Conservation (phyloP, 1,140 invertebrate species). For the Drosophila repleta region DNA sequence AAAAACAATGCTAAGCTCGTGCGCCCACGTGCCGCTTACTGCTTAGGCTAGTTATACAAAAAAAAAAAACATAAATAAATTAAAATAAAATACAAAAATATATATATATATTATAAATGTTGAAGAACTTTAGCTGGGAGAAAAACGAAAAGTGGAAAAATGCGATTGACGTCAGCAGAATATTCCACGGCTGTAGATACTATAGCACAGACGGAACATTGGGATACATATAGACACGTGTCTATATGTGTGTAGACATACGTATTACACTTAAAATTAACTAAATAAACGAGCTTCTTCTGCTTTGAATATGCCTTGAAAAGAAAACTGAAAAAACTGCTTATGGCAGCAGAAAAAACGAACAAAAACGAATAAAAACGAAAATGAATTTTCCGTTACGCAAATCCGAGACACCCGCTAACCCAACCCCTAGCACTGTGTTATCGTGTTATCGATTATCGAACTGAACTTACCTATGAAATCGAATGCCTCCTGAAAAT, state of each 20-base stretch:
- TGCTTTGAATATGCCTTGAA: slow-evolving; percentile 40
- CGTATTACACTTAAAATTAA: slow-evolving; percentile 71
- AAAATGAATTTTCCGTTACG: slow-evolving; percentile 73
- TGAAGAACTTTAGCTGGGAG: slow-evolving; percentile 65
- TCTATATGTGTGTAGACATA: slow-evolving; percentile 41
- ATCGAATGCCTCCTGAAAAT: slow-evolving; percentile 95
- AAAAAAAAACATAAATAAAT: slow-evolving; percentile 21
- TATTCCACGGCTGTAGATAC: slow-evolving; percentile 72
- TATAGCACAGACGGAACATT: slow-evolving; percentile 9
- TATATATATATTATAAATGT: slow-evolving; percentile 41
- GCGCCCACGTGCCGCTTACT: slow-evolving; percentile 68
- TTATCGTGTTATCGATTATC: slow-evolving; percentile 45
- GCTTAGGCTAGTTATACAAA: slow-evolving; percentile 30
- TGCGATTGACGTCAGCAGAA: slow-evolving; percentile 79
- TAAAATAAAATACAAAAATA: slow-evolving; percentile 54
- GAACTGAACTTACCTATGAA: slow-evolving; percentile 92
- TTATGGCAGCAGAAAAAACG: slow-evolving; percentile 56
- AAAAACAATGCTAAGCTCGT: slow-evolving; percentile 48
- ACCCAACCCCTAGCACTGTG: not conserved
- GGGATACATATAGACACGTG: not conserved
- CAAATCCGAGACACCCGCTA: slow-evolving; percentile 30
- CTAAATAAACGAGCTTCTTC: slow-evolving; percentile 45
- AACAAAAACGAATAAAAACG: slow-evolving; percentile 26
- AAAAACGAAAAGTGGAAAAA: slow-evolving; percentile 78
- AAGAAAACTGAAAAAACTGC: slow-evolving; percentile 43